Conservation (phyloP, 2,797 vertebrate genomes). For the Limosa lapponica region DNA sequence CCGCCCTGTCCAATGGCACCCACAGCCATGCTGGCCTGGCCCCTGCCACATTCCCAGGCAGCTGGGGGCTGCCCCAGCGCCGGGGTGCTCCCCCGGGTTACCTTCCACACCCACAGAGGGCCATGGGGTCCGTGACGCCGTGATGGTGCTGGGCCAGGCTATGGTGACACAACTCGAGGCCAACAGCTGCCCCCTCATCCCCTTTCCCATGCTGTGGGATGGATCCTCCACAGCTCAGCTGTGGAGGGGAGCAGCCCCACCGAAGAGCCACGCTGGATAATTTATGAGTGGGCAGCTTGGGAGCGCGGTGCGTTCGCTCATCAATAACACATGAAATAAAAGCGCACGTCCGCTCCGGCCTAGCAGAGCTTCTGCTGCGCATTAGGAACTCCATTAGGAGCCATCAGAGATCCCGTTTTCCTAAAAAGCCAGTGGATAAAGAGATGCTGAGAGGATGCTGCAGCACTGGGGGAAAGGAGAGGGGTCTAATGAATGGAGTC, state of each 20-base stretch:
- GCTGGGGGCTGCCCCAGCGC: not conserved
- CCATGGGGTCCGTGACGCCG: accelerated
- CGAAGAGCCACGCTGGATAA: accelerated
- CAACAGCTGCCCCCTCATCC: accelerated
- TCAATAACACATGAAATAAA: not conserved
- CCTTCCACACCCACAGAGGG: not conserved
- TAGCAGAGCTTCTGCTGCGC: not conserved
- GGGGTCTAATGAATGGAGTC: not conserved
- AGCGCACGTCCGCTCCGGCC: accelerated
- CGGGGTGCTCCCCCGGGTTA: not conserved
- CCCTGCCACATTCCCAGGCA: not conserved
- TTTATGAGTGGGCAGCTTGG: not conserved
- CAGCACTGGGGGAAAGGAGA: not conserved
- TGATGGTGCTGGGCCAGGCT: not conserved
- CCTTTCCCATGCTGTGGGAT: accelerated
- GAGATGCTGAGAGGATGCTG: accelerated
- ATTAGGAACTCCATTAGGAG: not conserved
- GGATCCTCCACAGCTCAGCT: accelerated
- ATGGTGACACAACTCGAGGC: accelerated
- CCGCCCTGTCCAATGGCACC: not conserved
- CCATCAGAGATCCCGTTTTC: not conserved
- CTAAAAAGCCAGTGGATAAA: not conserved
- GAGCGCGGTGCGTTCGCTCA: not conserved
- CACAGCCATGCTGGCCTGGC: not conserved
- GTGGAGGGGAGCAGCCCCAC: not conserved